Evolutionary conservation across 2,888 invertebrate species (phyloP).

Genomic region (Glomeris marginata): DNA sequence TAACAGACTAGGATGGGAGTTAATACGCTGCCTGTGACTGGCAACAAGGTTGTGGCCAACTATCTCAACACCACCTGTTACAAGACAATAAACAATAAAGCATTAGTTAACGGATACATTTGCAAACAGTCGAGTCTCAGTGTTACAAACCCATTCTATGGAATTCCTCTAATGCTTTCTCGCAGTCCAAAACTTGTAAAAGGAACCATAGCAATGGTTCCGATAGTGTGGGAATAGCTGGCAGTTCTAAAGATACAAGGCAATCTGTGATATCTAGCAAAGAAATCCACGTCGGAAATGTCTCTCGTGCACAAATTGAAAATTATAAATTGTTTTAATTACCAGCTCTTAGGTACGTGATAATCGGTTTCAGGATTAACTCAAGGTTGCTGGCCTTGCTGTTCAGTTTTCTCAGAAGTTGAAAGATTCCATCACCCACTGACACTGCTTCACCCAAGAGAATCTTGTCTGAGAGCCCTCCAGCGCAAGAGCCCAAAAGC

Average conservation of each 20-base stretch:
- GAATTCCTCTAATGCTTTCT: constrained; percentile 57
- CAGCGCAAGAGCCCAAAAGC: constrained; percentile 38
- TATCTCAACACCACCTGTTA: constrained; percentile 12
- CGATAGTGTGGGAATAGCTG: constrained; percentile 46
- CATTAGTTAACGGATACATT: neutral
- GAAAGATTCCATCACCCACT: constrained; percentile 75
- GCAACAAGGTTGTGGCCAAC: constrained; percentile 61
- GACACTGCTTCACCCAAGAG: constrained; percentile 43
- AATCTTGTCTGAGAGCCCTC: constrained; percentile 23
- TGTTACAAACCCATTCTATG: constrained; percentile 42
- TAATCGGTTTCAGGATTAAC: constrained; percentile 59
- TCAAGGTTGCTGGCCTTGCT: constrained; percentile 57
- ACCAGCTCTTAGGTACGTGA: constrained; percentile 43
- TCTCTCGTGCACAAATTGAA: neutral
- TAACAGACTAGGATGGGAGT: constrained; percentile 49
- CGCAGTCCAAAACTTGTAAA: constrained; percentile 58
- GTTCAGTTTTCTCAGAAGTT: constrained; percentile 60
- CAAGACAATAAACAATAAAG: neutral
- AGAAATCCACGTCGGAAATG: no score
- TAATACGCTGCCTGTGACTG: constrained; percentile 54
- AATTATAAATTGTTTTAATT: neutral
- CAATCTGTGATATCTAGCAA: no score
- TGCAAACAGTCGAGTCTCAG: neutral
- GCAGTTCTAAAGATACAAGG: constrained; percentile 17
- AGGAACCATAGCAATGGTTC: constrained; percentile 76